Percentiles rank a stretch among this genome's conserved stretches.
Conservation (phyloP, 2,113 vertebrate genomes). For the Marcusenius ussheri region DNA sequence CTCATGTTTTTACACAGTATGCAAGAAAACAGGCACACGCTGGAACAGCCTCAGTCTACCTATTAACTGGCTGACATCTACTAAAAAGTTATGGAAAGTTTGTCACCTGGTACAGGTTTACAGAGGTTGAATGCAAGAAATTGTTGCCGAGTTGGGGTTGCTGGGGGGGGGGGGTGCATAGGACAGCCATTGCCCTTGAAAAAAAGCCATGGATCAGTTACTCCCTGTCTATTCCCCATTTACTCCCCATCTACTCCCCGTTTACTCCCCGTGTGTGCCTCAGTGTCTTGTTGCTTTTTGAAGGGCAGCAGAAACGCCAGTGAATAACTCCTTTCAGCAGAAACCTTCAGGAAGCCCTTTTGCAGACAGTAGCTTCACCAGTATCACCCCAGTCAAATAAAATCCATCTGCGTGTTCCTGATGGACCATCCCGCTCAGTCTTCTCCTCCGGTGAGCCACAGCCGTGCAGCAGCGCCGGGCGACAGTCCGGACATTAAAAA, state of each 20-base stretch:
- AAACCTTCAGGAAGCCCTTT: background rate
- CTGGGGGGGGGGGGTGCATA: background rate
- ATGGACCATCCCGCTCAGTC: background rate
- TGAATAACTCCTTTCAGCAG: background rate
- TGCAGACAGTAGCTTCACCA: background rate
- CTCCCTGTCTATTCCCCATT: too few relatives aligned
- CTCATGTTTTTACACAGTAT: background rate
- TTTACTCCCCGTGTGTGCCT: background rate
- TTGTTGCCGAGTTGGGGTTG: background rate
- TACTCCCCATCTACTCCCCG: too few relatives aligned
- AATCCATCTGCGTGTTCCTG: background rate
- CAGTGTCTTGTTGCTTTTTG: background rate
- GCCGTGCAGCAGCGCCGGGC: background rate
- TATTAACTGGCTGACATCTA: background rate
- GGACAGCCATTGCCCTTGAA: background rate
- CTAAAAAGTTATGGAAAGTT: background rate
- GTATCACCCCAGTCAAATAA: background rate
- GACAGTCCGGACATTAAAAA: constrained; percentile 20
- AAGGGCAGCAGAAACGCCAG: background rate
- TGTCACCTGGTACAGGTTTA: background rate
- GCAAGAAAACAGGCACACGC: background rate
- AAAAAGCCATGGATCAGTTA: background rate
- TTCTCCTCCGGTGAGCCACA: background rate
- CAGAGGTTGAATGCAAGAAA: background rate
- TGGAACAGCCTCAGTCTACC: background rate